Evolutionary conservation across 2,888 invertebrate species (phyloP).

Genomic region (Philereme vetulata): DNA sequence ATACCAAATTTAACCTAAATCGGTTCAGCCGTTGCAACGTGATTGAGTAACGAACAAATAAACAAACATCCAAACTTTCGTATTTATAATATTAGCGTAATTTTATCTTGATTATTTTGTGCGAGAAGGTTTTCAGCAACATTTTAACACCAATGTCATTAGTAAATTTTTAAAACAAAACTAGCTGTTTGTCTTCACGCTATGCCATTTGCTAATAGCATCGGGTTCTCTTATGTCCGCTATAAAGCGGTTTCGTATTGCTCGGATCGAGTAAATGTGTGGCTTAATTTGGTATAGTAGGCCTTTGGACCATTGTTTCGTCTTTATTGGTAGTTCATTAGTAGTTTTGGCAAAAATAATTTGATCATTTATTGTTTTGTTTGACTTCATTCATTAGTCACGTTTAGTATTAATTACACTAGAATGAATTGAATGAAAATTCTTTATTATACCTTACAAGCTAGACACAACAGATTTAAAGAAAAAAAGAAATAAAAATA

Average conservation of each 20-base stretch:
- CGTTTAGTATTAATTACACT: not conserved
- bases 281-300: constrained; percentile 34
- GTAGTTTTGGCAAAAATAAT: constrained; percentile 17
- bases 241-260: constrained; percentile 35
- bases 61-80: no score
- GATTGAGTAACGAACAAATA: no score
- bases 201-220: constrained; percentile 41
- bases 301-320: constrained; percentile 27
- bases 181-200: not conserved
- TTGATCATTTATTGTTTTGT: constrained; percentile 7
- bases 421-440: no score
- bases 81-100: no score
- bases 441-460: no score
- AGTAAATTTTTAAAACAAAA: not conserved
- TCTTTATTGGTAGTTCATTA: constrained; percentile 27
- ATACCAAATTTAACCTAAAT: no score
- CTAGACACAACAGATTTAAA: no score
- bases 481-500: no score
- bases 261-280: constrained; percentile 26
- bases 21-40: no score
- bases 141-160: no score
- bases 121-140: no score
- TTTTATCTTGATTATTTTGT: no score
- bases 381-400: not conserved
- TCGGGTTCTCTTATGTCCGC: constrained; percentile 37